phyloP scores from a whole-genome alignment of 1,140 invertebrate species.

The Cherax quadricarinatus region DNA sequence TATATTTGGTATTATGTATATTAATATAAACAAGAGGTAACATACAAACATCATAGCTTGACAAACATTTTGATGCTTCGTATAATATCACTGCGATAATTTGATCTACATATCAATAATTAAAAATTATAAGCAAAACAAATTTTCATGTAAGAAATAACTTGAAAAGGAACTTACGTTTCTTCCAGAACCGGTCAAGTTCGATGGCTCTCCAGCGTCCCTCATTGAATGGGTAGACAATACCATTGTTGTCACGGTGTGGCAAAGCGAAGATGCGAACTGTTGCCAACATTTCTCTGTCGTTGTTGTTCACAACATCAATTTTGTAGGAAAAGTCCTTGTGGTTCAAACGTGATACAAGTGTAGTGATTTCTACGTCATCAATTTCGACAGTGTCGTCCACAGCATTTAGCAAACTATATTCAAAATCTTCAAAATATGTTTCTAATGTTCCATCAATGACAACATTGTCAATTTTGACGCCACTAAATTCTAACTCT shows the following conservation, averaged over 20 bases:
- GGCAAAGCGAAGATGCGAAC: slow-evolving; percentile 58
- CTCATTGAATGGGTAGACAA: slow-evolving; percentile 19
- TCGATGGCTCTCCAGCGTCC: slow-evolving; percentile 49
- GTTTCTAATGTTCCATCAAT: slow-evolving; percentile 16
- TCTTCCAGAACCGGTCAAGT: slow-evolving; percentile 45
- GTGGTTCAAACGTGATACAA: slow-evolving; percentile 37
- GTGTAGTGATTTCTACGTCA: slow-evolving; percentile 27
- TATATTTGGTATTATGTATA: neutral
- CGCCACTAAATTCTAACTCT: slow-evolving; percentile 10
- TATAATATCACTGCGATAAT: too few species aligned
- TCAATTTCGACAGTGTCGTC: slow-evolving; percentile 31
- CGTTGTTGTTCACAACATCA: slow-evolving; percentile 15
- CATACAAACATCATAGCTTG: too few species aligned
- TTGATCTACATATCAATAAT: too few species aligned
- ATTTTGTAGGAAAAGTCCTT: slow-evolving; percentile 18
- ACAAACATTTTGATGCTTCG: too few species aligned
- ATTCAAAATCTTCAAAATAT: slow-evolving; percentile 51
- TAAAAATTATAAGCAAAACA: too few species aligned
- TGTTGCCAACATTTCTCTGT: slow-evolving; percentile 11
- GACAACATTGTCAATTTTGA: slow-evolving; percentile 29
- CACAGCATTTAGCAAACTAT: slow-evolving; percentile 40
- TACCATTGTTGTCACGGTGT: slow-evolving; percentile 16
- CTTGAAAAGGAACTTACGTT: neutral
- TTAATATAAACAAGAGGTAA: neutral
- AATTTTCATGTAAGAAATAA: too few species aligned